Percentiles rank a stretch among this genome's conserved stretches.
phyloP scores from a whole-genome alignment of 2,113 vertebrate species.

The Nyctereutes procyonoides region DNA sequence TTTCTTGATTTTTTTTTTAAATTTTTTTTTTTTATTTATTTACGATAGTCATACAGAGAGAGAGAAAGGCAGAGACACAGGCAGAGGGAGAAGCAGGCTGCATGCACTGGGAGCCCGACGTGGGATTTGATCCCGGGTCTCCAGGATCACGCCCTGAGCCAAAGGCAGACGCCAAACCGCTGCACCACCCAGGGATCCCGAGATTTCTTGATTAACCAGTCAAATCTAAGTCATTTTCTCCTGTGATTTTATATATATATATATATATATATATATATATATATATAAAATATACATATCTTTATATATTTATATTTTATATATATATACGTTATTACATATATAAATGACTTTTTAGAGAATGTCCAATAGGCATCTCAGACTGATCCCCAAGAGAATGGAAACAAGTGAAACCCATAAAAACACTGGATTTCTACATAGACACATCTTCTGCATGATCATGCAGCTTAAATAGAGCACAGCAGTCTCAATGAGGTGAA shows the following conservation, averaged over 20 bases:
- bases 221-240: not conserved
- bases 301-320: too few species aligned
- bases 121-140: too few species aligned
- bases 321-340: not conserved
- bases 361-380: not conserved
- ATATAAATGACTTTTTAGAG: not conserved
- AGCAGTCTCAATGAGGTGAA: not conserved
- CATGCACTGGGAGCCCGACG: too few species aligned
- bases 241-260: not conserved
- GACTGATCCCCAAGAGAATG: not conserved
- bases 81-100: too few species aligned
- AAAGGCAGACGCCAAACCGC: too few species aligned
- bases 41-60: too few species aligned
- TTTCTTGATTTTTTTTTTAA: not conserved
- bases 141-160: too few species aligned
- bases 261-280: too few species aligned
- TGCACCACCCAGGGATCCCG: too few species aligned
- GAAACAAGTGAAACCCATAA: not conserved
- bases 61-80: too few species aligned
- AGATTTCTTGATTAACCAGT: not conserved
- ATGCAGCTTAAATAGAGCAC: not conserved
- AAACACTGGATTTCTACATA: not conserved
- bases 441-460: not conserved
- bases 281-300: not conserved
- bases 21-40: too few species aligned